Evolutionary conservation across 2,113 vertebrate genomes (phyloP).

Genomic region (Colossoma macropomum): DNA sequence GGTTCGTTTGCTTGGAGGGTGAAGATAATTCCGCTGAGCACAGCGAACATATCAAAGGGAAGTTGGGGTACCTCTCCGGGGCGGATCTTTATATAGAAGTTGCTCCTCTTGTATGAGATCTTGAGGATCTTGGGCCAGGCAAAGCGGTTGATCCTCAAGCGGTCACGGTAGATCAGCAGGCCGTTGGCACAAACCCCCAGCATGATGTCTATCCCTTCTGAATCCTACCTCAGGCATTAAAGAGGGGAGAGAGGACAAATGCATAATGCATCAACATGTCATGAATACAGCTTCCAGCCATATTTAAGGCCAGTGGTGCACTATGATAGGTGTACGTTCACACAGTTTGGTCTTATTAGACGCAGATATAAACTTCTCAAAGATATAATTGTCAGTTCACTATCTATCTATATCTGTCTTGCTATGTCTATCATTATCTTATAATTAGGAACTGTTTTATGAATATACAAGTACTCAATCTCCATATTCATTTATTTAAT

Average conservation of each 20-base stretch:
- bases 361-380: neutral
- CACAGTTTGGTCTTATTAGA: neutral
- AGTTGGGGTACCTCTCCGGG: conserved; percentile 87
- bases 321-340: neutral
- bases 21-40: neutral
- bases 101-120: conserved; percentile 98
- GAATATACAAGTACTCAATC: no score
- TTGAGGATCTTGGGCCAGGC: conserved; percentile 99
- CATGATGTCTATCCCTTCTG: conserved; percentile 98
- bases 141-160: conserved; percentile 96
- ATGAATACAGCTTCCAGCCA: neutral
- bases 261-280: neutral
- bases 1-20: neutral
- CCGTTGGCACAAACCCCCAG: conserved; percentile 96
- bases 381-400: neutral
- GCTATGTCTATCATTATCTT: no score
- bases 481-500: no score
- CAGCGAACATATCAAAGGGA: neutral
- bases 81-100: conserved; percentile 99
- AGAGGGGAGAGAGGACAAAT: conserved; percentile 21
- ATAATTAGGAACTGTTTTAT: no score
- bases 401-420: no score
- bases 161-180: conserved; percentile 95
- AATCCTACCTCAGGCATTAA: conserved; percentile 81
- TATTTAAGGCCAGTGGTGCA: neutral